These are phyloP conservation scores for Hoplodrina ambigua DNA, from an alignment of 2,888 invertebrate species.

Conservation along the genomic window DNA sequence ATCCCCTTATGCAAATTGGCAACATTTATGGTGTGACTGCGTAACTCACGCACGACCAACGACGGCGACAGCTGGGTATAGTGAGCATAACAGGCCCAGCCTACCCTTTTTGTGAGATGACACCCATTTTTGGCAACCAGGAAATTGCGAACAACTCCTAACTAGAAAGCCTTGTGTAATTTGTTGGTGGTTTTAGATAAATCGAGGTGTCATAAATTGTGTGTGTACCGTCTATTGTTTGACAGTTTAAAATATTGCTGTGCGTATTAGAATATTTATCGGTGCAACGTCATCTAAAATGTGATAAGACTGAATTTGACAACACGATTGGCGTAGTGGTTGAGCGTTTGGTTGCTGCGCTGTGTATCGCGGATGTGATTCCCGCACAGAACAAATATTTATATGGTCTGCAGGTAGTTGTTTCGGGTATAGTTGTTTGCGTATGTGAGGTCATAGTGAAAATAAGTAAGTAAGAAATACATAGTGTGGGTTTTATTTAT, in stretches of 20 bases:
- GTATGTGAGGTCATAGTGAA: too few relatives aligned
- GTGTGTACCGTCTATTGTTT: conserved; percentile 1
- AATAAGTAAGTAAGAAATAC: too few relatives aligned
- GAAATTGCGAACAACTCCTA: conserved; percentile 83
- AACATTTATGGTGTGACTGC: conserved; percentile 76
- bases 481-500: too few relatives aligned
- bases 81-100: conserved; percentile 51
- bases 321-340: too few relatives aligned
- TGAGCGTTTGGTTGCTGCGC: too few relatives aligned
- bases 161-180: conserved; percentile 78
- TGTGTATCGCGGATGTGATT: too few relatives aligned
- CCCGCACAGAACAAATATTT: too few relatives aligned
- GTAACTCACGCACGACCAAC: conserved; percentile 71
- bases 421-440: too few relatives aligned
- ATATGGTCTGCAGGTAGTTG: too few relatives aligned
- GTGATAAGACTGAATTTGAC: background rate
- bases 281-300: background rate
- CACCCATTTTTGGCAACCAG: conserved; percentile 84
- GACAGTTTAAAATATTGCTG: background rate
- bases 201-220: conserved; percentile 40
- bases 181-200: conserved; percentile 71
- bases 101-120: conserved; percentile 85
- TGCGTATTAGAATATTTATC: background rate
- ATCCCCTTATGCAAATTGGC: conserved; percentile 86
- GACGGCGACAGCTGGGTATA: conserved; percentile 49